Evolutionary conservation across 2,888 invertebrate species (phyloP).

Genomic region (Abrostola tripartita): DNA sequence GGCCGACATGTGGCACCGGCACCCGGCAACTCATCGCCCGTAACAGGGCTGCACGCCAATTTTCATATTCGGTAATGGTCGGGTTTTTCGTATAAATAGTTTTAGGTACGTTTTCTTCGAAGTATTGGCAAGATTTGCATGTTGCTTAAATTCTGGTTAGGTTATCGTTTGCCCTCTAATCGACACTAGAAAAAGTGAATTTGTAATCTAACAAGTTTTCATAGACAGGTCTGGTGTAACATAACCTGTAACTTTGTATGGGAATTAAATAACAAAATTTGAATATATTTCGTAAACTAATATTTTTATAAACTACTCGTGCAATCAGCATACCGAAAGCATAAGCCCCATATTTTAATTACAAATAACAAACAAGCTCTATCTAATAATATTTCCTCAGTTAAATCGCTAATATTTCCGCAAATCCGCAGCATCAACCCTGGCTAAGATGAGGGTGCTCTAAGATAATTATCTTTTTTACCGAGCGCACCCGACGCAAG

Average conservation of each 20-base stretch:
- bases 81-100: conserved; percentile 14
- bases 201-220: no score
- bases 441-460: conserved; percentile 82
- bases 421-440: conserved; percentile 67
- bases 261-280: no score
- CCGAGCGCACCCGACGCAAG: conserved; percentile 80
- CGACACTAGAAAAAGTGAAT: background rate
- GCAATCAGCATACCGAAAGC: no score
- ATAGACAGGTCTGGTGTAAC: no score
- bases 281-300: no score
- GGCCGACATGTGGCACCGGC: conserved; percentile 81
- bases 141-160: background rate
- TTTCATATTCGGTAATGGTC: conserved; percentile 25
- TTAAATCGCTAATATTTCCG: conserved; percentile 14
- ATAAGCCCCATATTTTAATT: no score
- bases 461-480: conserved; percentile 89
- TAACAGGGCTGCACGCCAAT: conserved; percentile 67
- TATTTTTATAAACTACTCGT: no score
- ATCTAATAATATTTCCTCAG: no score
- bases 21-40: conserved; percentile 79
- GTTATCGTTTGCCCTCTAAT: background rate
- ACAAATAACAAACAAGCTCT: no score
- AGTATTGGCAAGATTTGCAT: background rate
- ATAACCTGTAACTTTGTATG: no score
- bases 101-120: background rate